Conservation (phyloP, 2,888 invertebrate species). For the Lordiphosa fenestrarum region DNA sequence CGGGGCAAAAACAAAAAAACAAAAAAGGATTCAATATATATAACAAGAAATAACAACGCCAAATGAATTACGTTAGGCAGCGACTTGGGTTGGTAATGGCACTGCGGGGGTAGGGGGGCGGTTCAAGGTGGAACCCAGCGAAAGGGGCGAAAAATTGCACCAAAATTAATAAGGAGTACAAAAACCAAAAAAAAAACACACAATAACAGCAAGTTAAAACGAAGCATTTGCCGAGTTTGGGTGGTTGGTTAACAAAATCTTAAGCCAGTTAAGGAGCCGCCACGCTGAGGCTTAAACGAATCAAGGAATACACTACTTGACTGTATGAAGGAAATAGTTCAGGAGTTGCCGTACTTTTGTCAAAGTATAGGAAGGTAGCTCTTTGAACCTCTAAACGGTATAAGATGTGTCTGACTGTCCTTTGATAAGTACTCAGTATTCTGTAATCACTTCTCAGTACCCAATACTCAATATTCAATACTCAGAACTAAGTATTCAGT, state of each 20-base stretch:
- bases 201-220: slow-evolving; percentile 19
- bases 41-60: slow-evolving; percentile 39
- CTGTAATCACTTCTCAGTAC: too few relatives aligned
- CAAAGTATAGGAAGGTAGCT: too few relatives aligned
- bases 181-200: slow-evolving; percentile 7
- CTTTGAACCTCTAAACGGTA: too few relatives aligned
- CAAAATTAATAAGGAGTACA: slow-evolving; percentile 58
- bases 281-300: not conserved
- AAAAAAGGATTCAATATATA: slow-evolving; percentile 62
- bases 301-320: not conserved
- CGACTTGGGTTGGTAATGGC: slow-evolving; percentile 21
- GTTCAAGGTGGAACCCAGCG: slow-evolving; percentile 18
- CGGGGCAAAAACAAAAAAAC: not conserved
- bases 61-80: slow-evolving; percentile 70
- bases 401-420: too few relatives aligned
- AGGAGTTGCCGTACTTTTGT: too few relatives aligned
- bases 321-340: too few relatives aligned
- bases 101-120: not conserved
- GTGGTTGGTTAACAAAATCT: slow-evolving; percentile 37
- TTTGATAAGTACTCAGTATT: too few relatives aligned
- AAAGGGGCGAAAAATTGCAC: slow-evolving; percentile 69
- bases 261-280: slow-evolving; percentile 11
- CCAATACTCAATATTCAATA: too few relatives aligned
- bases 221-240: slow-evolving; percentile 29
- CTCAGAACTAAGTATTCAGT: too few relatives aligned